These are phyloP conservation scores for Drosophila formosana DNA, from an alignment of 2,888 invertebrate genomes.

Conservation along the genomic window DNA sequence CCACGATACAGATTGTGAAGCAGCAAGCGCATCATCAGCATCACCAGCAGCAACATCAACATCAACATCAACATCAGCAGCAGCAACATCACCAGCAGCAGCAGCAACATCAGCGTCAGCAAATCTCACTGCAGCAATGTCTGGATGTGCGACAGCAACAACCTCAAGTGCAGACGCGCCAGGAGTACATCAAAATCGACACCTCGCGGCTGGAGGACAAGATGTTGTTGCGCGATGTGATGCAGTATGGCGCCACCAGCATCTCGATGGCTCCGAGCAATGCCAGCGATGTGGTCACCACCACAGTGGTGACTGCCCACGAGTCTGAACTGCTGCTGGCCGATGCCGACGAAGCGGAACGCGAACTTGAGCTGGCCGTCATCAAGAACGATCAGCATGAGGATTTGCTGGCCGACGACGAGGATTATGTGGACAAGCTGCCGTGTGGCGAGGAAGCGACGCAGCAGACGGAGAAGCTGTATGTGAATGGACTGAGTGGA, in stretches of 20 bases:
- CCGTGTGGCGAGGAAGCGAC: constrained; percentile 27
- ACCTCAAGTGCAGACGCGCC: constrained; percentile 49
- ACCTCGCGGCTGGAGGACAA: constrained; percentile 81
- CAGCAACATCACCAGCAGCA: constrained; percentile 32
- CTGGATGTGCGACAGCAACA: constrained; percentile 53
- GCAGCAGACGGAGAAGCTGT: constrained; percentile 48
- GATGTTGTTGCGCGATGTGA: constrained; percentile 79
- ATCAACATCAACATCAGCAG: constrained; percentile 49
- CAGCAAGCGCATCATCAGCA: constrained; percentile 43
- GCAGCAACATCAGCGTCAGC: constrained; percentile 45
- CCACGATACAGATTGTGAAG: constrained; percentile 83
- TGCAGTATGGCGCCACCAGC: constrained; percentile 78
- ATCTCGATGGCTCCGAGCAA: constrained; percentile 55
- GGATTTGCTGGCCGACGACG: constrained; percentile 50
- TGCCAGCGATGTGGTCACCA: constrained; percentile 43
- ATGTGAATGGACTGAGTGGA: constrained; percentile 55
- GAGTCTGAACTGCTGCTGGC: constrained; percentile 58
- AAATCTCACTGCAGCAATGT: constrained; percentile 49
- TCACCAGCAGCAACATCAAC: constrained; percentile 49
- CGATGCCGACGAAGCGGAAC: constrained; percentile 69
- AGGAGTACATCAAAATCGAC: constrained; percentile 81
- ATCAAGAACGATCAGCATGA: constrained; percentile 60
- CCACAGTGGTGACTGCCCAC: constrained; percentile 54
- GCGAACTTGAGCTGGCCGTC: constrained; percentile 61
- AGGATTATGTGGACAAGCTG: constrained; percentile 61